Evolutionary conservation across 1,140 invertebrate species (phyloP), one percentile per base, ranked within the genome.

Genomic region (Drosophila insularis): DNA sequence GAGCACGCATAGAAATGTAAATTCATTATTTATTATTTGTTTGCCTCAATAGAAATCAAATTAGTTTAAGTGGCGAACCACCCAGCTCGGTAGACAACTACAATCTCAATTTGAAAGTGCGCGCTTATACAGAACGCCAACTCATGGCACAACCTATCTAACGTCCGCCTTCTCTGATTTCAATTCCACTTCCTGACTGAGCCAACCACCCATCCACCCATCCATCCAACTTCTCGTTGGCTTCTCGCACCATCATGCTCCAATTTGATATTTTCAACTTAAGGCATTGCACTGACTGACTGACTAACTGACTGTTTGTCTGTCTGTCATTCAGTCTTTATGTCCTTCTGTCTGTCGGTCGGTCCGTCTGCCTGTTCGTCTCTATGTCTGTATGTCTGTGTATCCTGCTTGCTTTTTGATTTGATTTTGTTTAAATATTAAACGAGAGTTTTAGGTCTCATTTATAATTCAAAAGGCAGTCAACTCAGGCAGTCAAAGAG

Each of bases 341-440:
- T 21, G 37, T 13, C 2, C 65, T 63, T 55, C 78, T 58, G 64
- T 17, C 77, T 71, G 50, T 71, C 55, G 4, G 23, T 27, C 23
- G 23, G 23, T 27, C 23, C 4, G n/a, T n/a, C n/a, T 69, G 62
- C 32, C 60, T 58, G 53, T 27, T 21, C 21, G 46, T 60, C 77
- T 75, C 37, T 61, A 63, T 59, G 58, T 71, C 19, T 59, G 53
- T 14, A n/a, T 39, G 32, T 37, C 80, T 74, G 32, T 65, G 70
- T 63, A 27, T 27, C 27, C 27, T 71, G 64, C 32, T 82, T 81
- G 66, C 82, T 70, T 69, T 84, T 78, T 89, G 68, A 89, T 89
- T 89, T 89, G 84, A 89, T 89, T 89, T 89, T 89, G 84, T 89
- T 89, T 89, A 89, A 89, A 89, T 89, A 89, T 89, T 89, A 89